Conservation (phyloP, 2,888 invertebrate genomes). For the Allophyes oxyacanthae region DNA sequence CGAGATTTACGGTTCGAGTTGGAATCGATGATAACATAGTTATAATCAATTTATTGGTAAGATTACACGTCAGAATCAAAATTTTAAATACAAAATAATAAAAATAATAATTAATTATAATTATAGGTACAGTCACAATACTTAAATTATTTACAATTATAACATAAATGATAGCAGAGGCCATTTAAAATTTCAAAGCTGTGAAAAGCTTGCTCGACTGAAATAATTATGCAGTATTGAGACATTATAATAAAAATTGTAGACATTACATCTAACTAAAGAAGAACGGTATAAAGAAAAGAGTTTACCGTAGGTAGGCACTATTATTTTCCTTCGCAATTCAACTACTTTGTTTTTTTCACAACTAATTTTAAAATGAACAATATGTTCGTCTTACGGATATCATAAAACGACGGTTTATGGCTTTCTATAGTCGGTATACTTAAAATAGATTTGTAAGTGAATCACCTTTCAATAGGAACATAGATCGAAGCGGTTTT, state of each 20-base stretch:
- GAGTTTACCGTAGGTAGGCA: fast-evolving
- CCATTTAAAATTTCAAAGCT: too few species aligned
- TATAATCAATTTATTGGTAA: too few species aligned
- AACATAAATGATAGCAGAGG: too few species aligned
- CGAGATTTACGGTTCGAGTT: not conserved
- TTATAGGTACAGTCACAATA: too few species aligned
- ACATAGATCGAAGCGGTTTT: not conserved
- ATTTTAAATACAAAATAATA: too few species aligned
- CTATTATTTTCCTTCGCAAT: not conserved
- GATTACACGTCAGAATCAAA: too few species aligned
- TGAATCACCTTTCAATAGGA: conserved; percentile 35
- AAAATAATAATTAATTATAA: too few species aligned
- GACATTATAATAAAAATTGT: not conserved
- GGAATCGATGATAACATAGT: not conserved
- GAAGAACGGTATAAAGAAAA: not conserved
- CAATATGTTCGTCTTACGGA: conserved; percentile 14
- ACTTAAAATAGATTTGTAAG: conserved; percentile 37
- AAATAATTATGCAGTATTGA: conserved; percentile 7
- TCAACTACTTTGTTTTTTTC: too few species aligned
- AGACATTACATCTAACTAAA: too few species aligned
- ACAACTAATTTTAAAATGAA: not conserved
- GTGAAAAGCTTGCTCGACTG: too few species aligned
- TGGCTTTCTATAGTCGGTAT: conserved; percentile 25
- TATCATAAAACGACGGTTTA: conserved; percentile 44
- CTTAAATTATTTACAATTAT: too few species aligned